These are phyloP conservation scores for Drosophila birchii DNA, from an alignment of 2,888 invertebrate genomes.

Conservation along the genomic window DNA sequence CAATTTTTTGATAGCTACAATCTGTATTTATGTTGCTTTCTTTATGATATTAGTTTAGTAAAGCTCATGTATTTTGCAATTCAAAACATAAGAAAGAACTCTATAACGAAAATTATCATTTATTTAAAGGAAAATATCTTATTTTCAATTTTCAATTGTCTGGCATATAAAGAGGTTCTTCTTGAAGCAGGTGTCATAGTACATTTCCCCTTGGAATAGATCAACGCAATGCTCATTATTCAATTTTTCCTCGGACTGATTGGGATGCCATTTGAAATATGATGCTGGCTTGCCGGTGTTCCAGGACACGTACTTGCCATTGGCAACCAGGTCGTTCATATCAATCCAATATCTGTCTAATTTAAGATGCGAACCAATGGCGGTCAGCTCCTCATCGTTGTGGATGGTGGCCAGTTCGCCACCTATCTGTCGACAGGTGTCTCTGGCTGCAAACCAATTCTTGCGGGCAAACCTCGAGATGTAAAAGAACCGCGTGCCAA, in stretches of 20 bases:
- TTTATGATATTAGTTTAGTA: background rate
- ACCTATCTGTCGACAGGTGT: background rate
- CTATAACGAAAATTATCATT: background rate
- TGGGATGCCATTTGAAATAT: constrained; percentile 4
- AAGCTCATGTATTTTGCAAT: background rate
- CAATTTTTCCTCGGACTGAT: background rate
- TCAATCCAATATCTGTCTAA: background rate
- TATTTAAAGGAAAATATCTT: background rate
- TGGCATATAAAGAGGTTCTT: background rate
- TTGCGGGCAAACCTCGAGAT: background rate
- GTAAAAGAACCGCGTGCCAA: background rate
- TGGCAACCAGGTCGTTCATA: constrained; percentile 4
- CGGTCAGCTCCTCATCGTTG: background rate
- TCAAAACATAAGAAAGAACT: background rate
- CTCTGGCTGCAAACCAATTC: background rate
- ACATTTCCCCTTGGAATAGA: background rate
- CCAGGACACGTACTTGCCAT: background rate
- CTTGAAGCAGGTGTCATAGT: background rate
- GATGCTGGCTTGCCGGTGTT: background rate
- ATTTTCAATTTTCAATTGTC: background rate
- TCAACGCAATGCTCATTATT: constrained; percentile 5
- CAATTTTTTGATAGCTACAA: background rate
- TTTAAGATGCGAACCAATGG: background rate
- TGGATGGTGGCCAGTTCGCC: constrained; percentile 1
- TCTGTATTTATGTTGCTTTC: background rate